Conservation (phyloP, 2,797 vertebrate genomes). For the Tadarida brasiliensis region DNA sequence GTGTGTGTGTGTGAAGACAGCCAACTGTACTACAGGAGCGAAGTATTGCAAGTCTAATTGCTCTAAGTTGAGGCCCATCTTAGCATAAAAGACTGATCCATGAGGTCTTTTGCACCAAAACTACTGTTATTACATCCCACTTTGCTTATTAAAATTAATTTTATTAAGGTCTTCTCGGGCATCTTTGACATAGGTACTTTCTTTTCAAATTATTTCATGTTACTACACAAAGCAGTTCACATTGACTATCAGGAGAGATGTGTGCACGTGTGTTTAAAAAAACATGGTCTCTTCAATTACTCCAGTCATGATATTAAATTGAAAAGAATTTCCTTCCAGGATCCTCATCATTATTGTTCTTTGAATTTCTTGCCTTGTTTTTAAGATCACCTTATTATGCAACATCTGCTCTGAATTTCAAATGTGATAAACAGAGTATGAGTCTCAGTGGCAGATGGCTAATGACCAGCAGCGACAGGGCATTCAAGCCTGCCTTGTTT, state of each 20-base stretch:
- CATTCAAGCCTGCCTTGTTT: slow-evolving; percentile 83
- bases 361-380: slow-evolving; percentile 85
- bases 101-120: background rate
- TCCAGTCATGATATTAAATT: slow-evolving; percentile 36
- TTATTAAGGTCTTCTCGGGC: slow-evolving; percentile 11
- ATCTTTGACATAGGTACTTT: slow-evolving; percentile 17
- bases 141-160: slow-evolving; percentile 47
- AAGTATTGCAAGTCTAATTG: background rate
- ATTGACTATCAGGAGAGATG: background rate
- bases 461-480: slow-evolving; percentile 86
- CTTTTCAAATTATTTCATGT: slow-evolving; percentile 50
- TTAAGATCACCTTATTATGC: slow-evolving; percentile 86
- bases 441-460: slow-evolving; percentile 85
- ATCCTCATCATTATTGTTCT: slow-evolving; percentile 81
- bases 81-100: background rate
- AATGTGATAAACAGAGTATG: slow-evolving; percentile 85
- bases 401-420: slow-evolving; percentile 88
- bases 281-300: slow-evolving; percentile 7
- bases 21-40: background rate
- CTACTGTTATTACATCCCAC: background rate
- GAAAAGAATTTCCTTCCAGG: slow-evolving; percentile 46
- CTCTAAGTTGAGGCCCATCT: background rate
- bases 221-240: slow-evolving; percentile 32
- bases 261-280: background rate
- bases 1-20: background rate